Evolutionary conservation across 2,888 invertebrate species (phyloP).

Genomic region (Mythimna albipuncta): DNA sequence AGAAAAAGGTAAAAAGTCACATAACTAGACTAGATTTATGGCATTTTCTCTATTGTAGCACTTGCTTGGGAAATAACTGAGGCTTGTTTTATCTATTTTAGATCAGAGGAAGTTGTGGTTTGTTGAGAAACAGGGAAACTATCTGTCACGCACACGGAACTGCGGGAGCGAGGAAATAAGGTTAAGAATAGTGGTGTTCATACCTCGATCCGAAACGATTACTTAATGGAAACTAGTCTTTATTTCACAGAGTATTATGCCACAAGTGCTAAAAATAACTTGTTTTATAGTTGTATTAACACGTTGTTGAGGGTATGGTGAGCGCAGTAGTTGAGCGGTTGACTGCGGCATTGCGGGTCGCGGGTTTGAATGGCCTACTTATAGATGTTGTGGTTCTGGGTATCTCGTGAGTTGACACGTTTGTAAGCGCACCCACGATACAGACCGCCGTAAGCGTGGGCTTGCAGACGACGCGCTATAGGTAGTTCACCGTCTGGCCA

Average conservation of each 20-base stretch:
- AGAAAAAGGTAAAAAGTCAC: slow-evolving; percentile 21
- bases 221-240: background rate
- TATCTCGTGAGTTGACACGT: no score
- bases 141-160: slow-evolving; percentile 41
- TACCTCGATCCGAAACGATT: background rate
- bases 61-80: slow-evolving; percentile 49
- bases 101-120: slow-evolving; percentile 39
- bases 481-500: no score
- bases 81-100: slow-evolving; percentile 42
- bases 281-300: background rate
- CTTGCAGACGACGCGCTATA: no score
- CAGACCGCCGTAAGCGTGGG: no score
- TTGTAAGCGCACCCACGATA: no score
- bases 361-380: no score
- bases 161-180: slow-evolving; percentile 1
- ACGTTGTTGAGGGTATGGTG: background rate
- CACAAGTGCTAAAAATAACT: background rate
- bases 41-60: slow-evolving; percentile 60
- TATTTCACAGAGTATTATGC: background rate
- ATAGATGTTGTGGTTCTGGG: no score
- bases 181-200: background rate
- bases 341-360: no score
- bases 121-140: slow-evolving; percentile 40
- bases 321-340: no score
- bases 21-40: slow-evolving; percentile 23